Conservation (phyloP, 2,113 vertebrate species). For the Myrmecobius fasciatus region DNA sequence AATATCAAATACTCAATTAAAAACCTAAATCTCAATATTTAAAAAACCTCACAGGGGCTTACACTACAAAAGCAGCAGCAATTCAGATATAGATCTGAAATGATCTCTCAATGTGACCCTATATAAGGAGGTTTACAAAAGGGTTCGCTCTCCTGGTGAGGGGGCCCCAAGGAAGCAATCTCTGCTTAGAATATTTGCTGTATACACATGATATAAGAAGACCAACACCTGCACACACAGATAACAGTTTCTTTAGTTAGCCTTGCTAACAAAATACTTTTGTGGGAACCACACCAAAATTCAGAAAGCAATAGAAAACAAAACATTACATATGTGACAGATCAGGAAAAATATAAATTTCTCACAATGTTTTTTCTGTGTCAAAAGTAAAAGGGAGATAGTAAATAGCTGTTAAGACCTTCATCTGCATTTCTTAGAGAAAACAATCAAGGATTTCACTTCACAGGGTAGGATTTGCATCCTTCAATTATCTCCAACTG, state of each 20-base stretch:
- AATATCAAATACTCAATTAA: constrained; percentile 52
- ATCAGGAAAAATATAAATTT: not conserved
- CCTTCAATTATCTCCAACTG: constrained; percentile 64
- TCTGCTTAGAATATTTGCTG: constrained; percentile 30
- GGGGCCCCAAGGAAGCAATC: not conserved
- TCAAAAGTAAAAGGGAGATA: not conserved
- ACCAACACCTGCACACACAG: not conserved
- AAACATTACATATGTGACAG: not conserved
- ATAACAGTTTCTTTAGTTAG: constrained; percentile 51
- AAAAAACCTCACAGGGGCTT: constrained; percentile 8
- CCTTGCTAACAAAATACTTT: constrained; percentile 19
- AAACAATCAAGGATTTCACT: constrained; percentile 72
- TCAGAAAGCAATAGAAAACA: not conserved
- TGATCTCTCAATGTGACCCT: constrained; percentile 15
- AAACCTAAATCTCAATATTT: constrained; percentile 43
- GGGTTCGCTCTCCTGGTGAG: not conserved
- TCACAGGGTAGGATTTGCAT: constrained; percentile 67
- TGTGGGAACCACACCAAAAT: constrained; percentile 33
- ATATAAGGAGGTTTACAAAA: constrained; percentile 4
- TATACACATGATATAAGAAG: not conserved
- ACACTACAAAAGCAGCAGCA: not conserved
- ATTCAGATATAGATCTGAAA: constrained; percentile 45
- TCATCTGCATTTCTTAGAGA: constrained; percentile 74
- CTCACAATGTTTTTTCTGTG: not conserved
- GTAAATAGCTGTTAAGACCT: constrained; percentile 61